These are phyloP conservation scores for Noctuana brunneofusca DNA, from an alignment of 2,888 invertebrate species.

Conservation along the genomic window DNA sequence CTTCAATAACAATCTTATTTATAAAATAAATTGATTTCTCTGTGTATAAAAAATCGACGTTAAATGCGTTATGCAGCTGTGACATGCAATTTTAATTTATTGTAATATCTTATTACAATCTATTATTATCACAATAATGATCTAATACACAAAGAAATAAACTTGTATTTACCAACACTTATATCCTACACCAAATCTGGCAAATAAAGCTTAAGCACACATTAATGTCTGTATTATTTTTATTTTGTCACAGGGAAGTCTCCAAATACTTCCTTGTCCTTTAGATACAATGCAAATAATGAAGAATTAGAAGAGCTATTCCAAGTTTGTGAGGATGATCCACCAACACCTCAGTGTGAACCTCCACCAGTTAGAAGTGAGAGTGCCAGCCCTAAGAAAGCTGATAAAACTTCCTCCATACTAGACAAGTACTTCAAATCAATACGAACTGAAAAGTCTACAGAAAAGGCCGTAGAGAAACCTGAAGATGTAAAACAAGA, in stretches of 20 bases:
- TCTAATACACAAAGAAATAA: not conserved
- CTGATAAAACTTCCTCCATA: conserved; percentile 72
- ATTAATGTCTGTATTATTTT: not conserved
- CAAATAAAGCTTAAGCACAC: not conserved
- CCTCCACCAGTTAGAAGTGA: conserved; percentile 63
- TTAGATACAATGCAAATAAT: conserved; percentile 90
- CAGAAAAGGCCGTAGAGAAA: conserved; percentile 66
- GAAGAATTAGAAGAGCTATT: conserved; percentile 88
- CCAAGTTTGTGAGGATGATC: conserved; percentile 84
- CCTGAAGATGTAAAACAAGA: conserved; percentile 50
- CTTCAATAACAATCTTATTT: not conserved
- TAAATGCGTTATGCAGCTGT: too few relatives aligned
- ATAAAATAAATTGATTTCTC: not conserved
- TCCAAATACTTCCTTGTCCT: conserved; percentile 79
- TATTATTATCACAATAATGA: conserved; percentile 16
- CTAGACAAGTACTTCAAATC: conserved; percentile 80
- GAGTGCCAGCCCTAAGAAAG: conserved; percentile 71
- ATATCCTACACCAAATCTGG: not conserved
- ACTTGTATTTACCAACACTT: not conserved
- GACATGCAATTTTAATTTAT: not conserved
- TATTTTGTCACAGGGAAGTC: conserved; percentile 65
- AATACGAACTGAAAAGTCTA: conserved; percentile 58
- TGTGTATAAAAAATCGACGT: too few relatives aligned
- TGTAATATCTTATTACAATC: conserved; percentile 10
- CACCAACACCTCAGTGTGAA: conserved; percentile 74